Conservation (phyloP, 2,888 invertebrate genomes). For the Agriopis aurantiaria region DNA sequence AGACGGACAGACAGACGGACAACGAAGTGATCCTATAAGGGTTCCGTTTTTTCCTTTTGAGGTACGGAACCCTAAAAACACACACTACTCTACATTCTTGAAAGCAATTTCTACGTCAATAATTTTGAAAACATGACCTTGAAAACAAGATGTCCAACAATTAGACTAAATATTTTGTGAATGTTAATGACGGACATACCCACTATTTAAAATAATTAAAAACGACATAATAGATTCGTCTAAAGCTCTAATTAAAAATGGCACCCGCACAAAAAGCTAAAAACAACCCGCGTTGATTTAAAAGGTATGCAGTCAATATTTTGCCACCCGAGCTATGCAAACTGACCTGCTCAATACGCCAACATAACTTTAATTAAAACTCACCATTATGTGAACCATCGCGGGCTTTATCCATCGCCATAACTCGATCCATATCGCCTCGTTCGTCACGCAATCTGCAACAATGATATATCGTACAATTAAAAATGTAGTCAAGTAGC, state of each 20-base stretch:
- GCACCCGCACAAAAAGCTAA: not conserved
- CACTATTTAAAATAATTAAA: not conserved
- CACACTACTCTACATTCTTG: too few relatives aligned
- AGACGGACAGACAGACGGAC: too few relatives aligned
- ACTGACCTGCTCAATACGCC: conserved; percentile 36
- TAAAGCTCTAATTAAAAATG: conserved; percentile 12
- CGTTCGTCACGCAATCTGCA: conserved; percentile 95
- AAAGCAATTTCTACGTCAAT: not conserved
- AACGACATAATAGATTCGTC: conserved; percentile 8
- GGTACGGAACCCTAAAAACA: too few relatives aligned
- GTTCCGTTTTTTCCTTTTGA: too few relatives aligned
- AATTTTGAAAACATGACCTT: too few relatives aligned
- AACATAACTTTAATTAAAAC: conserved; percentile 53
- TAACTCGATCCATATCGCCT: conserved; percentile 93
- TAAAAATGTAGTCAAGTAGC: conserved; percentile 49
- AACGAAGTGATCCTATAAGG: too few relatives aligned
- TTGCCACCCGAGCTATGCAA: conserved; percentile 27
- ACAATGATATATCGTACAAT: conserved; percentile 71
- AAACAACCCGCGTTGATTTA: conserved; percentile 21
- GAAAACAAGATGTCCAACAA: too few relatives aligned
- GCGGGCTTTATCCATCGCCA: conserved; percentile 93
- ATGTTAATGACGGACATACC: too few relatives aligned
- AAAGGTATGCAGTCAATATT: conserved; percentile 30
- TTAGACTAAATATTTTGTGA: too few relatives aligned
- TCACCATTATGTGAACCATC: conserved; percentile 96